Evolutionary conservation across 64 coral and sea anemone species (phyloP).

Genomic region (Catalaphyllia jardinei): DNA sequence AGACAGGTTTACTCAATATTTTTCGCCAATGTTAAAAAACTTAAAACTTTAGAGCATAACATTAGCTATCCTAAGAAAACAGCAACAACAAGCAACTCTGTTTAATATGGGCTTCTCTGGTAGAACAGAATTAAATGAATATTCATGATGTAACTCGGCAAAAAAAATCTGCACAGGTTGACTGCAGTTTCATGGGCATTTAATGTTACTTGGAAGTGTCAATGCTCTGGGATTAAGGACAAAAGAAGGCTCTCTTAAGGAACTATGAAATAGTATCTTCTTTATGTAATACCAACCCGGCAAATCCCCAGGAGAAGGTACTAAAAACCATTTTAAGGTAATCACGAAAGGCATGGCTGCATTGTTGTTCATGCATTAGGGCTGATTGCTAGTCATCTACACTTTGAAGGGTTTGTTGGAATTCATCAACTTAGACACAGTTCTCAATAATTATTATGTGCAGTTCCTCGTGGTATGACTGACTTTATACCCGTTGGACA

Average conservation of each 20-base stretch:
- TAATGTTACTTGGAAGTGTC: slow-evolving; percentile 32
- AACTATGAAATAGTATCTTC: slow-evolving; percentile 20
- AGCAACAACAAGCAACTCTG: background rate
- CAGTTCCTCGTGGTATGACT: slow-evolving; percentile 26
- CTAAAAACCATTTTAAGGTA: too few species aligned
- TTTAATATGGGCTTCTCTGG: slow-evolving; percentile 35
- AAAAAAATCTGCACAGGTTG: slow-evolving; percentile 33
- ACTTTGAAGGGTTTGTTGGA: slow-evolving; percentile 37
- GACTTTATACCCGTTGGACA: slow-evolving; percentile 11
- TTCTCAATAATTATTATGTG: slow-evolving; percentile 46
- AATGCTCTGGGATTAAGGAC: slow-evolving; percentile 42
- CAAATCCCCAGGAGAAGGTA: too few species aligned
- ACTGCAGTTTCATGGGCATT: slow-evolving; percentile 38
- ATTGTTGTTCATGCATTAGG: slow-evolving; percentile 18
- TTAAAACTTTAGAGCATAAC: slow-evolving; percentile 19
- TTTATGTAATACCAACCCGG: slow-evolving; percentile 36
- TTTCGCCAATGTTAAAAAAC: slow-evolving; percentile 43
- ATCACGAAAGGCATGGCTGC: too few species aligned
- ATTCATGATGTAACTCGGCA: background rate
- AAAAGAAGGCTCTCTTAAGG: background rate
- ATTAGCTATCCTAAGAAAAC: slow-evolving; percentile 42
- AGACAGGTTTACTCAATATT: slow-evolving; percentile 43
- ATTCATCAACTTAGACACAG: slow-evolving; percentile 43
- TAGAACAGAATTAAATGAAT: slow-evolving; percentile 30
- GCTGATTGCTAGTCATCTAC: slow-evolving; percentile 48